Evolutionary conservation across 2,113 vertebrate genomes (phyloP), one percentile per base, ranked within the genome.

Genomic region (Colinus virginianus): DNA sequence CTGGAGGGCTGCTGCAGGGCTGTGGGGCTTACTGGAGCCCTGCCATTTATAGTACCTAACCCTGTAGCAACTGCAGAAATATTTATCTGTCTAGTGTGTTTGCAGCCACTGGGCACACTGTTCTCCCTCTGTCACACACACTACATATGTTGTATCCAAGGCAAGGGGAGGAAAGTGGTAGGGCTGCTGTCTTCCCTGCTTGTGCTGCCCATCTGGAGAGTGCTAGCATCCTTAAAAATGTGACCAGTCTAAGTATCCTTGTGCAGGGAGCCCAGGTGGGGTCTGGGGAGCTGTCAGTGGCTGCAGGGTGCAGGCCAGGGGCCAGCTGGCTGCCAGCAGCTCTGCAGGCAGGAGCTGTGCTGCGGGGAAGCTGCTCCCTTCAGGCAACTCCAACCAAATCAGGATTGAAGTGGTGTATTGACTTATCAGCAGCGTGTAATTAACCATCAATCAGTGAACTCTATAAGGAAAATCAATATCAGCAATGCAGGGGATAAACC

Each of bases 371-470:
- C n/a, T 81, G 58, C 48, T 89, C 5, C 0, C 42, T 70, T 74
- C 1, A 4, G 69, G 46, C 58, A 61, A 12, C 89, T 89, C 64
- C 43, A 84, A 87, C 40, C 78, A 82, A 79, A 82, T 76, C 26
- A 13, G 36, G n/a, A 61, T 30, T 79, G 84, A 85, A 79, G 71
- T 3, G 3, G 55, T 53, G 32, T 46, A 77, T 95, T 51, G 75
- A 95, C 88, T 94, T 90, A 93, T 92, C 75, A 84, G 59, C 1
- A 7, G 23, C 2, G 8, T 82, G 30, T 92, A 79, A 96, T 94
- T 94, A 95, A 87, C 58, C 75, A 79, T 84, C 48, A 72, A 79
- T 94, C 93, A 90, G 90, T 87, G 90, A 84, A 76, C 70, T 90
- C 7, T 72, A 9, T 72, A 56, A 76, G 59, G 43, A 64, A 25